phyloP scores from a whole-genome alignment of 2,113 vertebrate genomes.

The Scartelaos histophorus region DNA sequence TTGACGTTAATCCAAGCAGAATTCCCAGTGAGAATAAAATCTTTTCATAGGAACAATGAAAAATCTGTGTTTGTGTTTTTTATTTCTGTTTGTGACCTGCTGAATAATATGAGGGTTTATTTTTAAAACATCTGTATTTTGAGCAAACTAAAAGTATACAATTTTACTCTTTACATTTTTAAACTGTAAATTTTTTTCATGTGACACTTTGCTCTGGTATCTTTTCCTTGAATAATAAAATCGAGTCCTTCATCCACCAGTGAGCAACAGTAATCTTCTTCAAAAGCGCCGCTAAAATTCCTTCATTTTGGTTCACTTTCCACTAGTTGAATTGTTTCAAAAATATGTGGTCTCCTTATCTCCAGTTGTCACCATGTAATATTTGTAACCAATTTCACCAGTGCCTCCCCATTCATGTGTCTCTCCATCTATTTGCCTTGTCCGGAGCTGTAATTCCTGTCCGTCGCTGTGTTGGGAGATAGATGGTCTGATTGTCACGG shows the following conservation, averaged over 20 bases:
- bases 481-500: constrained; percentile 36
- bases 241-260: no score
- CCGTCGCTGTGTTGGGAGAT: constrained; percentile 27
- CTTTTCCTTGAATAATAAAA: no score
- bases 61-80: not conserved
- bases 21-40: constrained; percentile 2
- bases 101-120: no score
- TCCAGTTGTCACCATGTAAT: not conserved
- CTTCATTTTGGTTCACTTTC: not conserved
- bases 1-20: constrained; percentile 15
- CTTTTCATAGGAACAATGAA: not conserved
- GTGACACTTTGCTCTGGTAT: no score
- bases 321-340: not conserved
- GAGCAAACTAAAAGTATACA: no score
- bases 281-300: not conserved
- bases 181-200: no score
- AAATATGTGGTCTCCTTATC: not conserved
- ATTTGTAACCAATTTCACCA: not conserved
- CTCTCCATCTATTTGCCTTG: not conserved
- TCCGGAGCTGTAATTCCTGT: constrained; percentile 29
- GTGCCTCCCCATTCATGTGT: constrained; percentile 17
- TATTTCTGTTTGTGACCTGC: no score
- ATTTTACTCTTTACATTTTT: no score
- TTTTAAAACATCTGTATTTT: no score
- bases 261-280: no score